Base-by-base conservation (phyloP, 2,113 vertebrate genomes). In the Salvator merianae region DNA sequence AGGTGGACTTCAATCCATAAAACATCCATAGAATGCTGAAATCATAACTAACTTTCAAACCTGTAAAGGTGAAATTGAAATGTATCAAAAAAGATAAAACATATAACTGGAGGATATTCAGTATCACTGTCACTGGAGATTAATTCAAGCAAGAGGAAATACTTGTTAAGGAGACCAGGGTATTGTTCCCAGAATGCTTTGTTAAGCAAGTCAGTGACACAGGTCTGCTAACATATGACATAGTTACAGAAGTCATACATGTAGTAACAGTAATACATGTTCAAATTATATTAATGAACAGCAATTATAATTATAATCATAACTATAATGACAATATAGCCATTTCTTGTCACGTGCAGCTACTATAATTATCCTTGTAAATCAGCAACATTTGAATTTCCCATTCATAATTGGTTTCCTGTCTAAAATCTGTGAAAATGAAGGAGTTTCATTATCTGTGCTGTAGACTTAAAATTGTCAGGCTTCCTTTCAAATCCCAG, bases 1-100 rank as follows among this genome's bases (percentile, higher is more conserved):
- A 10, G n/a, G 13, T 3, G 12, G 22, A 18, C 18, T 0, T 38
- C 3, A 0, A 1, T 78, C 32, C 38, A 78, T 20, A 26, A 50
- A 3, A 73, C 38, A 26, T 63, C 0, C 20, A 18, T 28, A 0
- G 0, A 28, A 76, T 4, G 14, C n/a, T 87, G 69, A 71, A 5
- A 3, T 1, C 13, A 2, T 78, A 4, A 0, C 4, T n/a, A 38
- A 18, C 26, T 63, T 53, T 32, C 2, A 32, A 28, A 59, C 43
- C 28, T 26, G 13, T 47, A 7, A 14, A 71, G 1, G 0, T 18
- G 1, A 40, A 13, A 38, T 1, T n/a, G 14, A 34, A 12, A 12
- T 18, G 1, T 2, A 71, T 70, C 59, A 86, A 71, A 38, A 3
- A 78, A 30, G 1, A 50, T 55, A 73, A 28, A 55, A 6, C 30